Base-by-base conservation (phyloP, 2,797 vertebrate genomes). In the Hydrocynus forskahlii region DNA sequence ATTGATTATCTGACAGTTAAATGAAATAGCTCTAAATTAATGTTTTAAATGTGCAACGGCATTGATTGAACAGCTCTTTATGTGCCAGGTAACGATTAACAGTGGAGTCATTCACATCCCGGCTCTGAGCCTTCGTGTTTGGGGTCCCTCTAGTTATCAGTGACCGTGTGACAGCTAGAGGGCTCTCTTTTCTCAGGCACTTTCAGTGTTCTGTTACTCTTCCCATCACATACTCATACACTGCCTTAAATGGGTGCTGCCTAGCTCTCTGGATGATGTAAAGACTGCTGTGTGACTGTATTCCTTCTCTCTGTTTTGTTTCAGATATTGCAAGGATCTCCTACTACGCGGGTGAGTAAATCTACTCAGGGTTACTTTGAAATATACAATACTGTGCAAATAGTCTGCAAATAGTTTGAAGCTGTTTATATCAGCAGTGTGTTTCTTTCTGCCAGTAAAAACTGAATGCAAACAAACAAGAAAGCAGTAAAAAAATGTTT, bases 271-370 rank as follows among this genome's bases (percentile, higher is more conserved):
- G 54, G 7, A 35, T 52, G 45, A 72, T 68, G 23, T 9, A 40
- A 60, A 25, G 64, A 40, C 2, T 29, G 62, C 16, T 78, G 66
- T 79, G 48, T 63, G 59, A 72, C 71, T 79, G 14, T 48, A 17
- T 38, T 19, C 43, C 79, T 59, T 64, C 9, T 79, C 54, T 79
- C 69, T 70, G 52, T 77, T 72, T 57, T 60, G 6, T 76, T 78
- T 5, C 79, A 88, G 86, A 86, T 86, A 85, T 86, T 85, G 68
- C 85, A 67, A 86, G 86, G 79, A 85, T 88, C 73, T 88, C 86
- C 62, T 88, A 88, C 84, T 88, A 85, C 78, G 79, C 81, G 78
- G 86, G 86, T 88, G 81, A 85, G 86, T 71, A 60, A 68, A 75
- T 19, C 7, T 55, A 17, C 69, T 40, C 19, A 29, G 29, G 1